Evolutionary conservation across 2,797 vertebrate species (phyloP).

Genomic region (Hemibagrus guttatus): DNA sequence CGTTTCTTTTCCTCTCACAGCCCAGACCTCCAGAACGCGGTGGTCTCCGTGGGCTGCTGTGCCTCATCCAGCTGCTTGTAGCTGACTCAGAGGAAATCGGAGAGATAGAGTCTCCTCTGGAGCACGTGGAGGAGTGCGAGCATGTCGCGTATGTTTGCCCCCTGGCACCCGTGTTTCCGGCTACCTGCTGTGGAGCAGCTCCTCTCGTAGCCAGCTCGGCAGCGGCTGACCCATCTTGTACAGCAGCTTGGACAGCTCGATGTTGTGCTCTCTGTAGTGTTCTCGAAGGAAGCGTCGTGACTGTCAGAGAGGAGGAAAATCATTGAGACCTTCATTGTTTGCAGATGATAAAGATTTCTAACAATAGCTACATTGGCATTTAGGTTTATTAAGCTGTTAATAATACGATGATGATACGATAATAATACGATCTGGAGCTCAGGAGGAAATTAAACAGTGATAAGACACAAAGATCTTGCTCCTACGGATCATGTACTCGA

Average conservation of each 20-base stretch:
- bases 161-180: conserved; percentile 48
- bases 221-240: conserved; percentile 96
- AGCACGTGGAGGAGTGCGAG: conserved; percentile 37
- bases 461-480: background rate
- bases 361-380: background rate
- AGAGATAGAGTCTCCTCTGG: conserved; percentile 45
- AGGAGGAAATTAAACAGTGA: background rate
- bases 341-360: background rate
- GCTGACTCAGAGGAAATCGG: conserved; percentile 26
- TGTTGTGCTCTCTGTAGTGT: conserved; percentile 96
- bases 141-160: conserved; percentile 38
- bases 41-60: conserved; percentile 16
- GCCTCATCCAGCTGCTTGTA: conserved; percentile 16
- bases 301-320: conserved; percentile 65
- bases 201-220: conserved; percentile 95
- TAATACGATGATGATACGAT: no score
- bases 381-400: background rate
- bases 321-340: background rate
- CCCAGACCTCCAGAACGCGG: conserved; percentile 1
- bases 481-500: background rate
- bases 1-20: conserved; percentile 31
- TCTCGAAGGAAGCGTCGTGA: conserved; percentile 90
- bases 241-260: conserved; percentile 97
- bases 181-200: conserved; percentile 98
- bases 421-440: no score